These are phyloP conservation scores for Arvicanthis niloticus DNA, from an alignment of 2,113 vertebrate genomes.

Conservation along the genomic window DNA sequence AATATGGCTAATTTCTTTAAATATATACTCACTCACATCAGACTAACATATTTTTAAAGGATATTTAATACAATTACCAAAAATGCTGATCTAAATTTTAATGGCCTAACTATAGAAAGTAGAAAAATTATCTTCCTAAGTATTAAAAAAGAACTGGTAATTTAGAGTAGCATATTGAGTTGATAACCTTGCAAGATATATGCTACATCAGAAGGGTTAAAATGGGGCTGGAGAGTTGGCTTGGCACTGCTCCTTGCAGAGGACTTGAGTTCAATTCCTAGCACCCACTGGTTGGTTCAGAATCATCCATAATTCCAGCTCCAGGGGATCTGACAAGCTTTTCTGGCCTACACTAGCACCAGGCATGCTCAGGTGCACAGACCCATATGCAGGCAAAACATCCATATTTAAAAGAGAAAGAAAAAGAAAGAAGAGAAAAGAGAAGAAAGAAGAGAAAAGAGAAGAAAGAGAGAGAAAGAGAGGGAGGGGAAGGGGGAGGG, in stretches of 20 bases:
- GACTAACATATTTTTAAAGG: background rate
- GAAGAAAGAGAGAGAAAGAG: background rate
- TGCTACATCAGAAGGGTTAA: background rate
- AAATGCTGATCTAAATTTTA: constrained; percentile 70
- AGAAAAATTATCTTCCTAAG: constrained; percentile 50
- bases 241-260: background rate
- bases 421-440: no score
- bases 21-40: background rate
- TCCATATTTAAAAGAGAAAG: background rate
- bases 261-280: background rate
- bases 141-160: constrained; percentile 29
- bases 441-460: rapidly evolving
- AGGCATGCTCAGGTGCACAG: background rate
- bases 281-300: background rate
- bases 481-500: no score
- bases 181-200: background rate
- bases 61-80: constrained; percentile 74
- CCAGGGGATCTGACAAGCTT: background rate
- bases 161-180: background rate
- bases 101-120: constrained; percentile 11
- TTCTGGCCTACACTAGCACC: no score
- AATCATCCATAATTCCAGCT: background rate
- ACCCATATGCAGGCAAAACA: background rate
- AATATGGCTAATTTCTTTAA: constrained; percentile 35
- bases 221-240: background rate